Evolutionary conservation across 2,888 invertebrate species (phyloP).

Genomic region (Hyles lineata): DNA sequence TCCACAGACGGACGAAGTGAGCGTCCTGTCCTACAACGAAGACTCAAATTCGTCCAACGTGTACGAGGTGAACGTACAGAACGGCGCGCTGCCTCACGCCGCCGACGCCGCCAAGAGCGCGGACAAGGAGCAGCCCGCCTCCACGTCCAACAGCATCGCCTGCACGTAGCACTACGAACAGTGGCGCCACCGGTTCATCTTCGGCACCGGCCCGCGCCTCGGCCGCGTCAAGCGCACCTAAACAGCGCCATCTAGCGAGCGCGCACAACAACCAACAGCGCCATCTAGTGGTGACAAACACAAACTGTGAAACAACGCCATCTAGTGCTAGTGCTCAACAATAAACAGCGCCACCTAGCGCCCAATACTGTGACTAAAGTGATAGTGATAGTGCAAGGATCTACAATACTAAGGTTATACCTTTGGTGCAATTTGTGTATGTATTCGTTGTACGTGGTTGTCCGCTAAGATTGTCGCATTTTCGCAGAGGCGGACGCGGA

Average conservation of each 20-base stretch:
- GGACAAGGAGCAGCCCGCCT: slow-evolving; percentile 54
- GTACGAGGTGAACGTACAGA: slow-evolving; percentile 70
- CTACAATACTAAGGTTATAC: slow-evolving; percentile 21
- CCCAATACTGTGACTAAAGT: slow-evolving; percentile 13
- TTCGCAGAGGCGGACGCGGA: slow-evolving; percentile 20
- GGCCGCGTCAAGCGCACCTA: slow-evolving; percentile 55
- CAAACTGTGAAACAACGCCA: slow-evolving; percentile 30
- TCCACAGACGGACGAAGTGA: slow-evolving; percentile 74
- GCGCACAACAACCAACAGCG: neutral
- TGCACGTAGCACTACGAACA: slow-evolving; percentile 80
- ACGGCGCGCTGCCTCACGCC: slow-evolving; percentile 43
- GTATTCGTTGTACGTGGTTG: slow-evolving; percentile 7
- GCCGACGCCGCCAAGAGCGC: slow-evolving; percentile 41
- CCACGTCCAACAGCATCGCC: slow-evolving; percentile 68
- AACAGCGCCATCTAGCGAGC: slow-evolving; percentile 25
- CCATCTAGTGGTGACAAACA: neutral
- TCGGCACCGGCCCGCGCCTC: slow-evolving; percentile 61
- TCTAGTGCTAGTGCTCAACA: neutral
- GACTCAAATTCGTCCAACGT: slow-evolving; percentile 79
- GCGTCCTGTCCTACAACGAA: slow-evolving; percentile 75
- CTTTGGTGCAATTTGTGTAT: slow-evolving; percentile 32
- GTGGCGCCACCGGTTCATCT: slow-evolving; percentile 77
- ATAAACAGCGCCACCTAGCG: too few relatives aligned
- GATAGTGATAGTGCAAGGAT: slow-evolving; percentile 20
- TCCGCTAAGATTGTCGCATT: slow-evolving; percentile 28